Evolutionary conservation across 2,888 invertebrate genomes (phyloP).

Genomic region (Ligdia adustata): DNA sequence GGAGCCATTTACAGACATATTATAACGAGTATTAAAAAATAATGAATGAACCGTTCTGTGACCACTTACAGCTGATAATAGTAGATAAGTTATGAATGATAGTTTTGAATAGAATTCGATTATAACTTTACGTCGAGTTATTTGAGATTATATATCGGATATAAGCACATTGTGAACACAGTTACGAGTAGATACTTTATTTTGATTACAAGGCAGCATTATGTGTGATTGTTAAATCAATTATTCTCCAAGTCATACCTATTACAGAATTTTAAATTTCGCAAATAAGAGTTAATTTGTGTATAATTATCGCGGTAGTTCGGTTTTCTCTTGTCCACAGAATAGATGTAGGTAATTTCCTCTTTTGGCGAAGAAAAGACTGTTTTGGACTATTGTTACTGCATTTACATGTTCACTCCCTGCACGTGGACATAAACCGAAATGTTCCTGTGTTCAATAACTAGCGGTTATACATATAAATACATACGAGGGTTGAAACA

Average conservation of each 20-base stretch:
- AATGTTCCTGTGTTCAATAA: conserved; percentile 23
- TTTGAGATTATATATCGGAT: conserved; percentile 3
- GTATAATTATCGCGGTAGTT: too few relatives aligned
- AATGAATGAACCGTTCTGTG: conserved; percentile 31
- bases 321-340: too few relatives aligned
- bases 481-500: conserved; percentile 53
- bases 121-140: conserved; percentile 10
- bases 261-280: too few relatives aligned
- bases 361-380: too few relatives aligned
- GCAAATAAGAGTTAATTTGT: too few relatives aligned
- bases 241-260: too few relatives aligned
- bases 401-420: too few relatives aligned
- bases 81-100: conserved; percentile 31
- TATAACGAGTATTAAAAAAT: conserved; percentile 32
- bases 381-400: too few relatives aligned
- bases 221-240: too few relatives aligned
- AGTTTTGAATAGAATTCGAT: conserved; percentile 23
- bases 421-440: conserved; percentile 22
- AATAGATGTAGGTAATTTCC: too few relatives aligned
- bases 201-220: too few relatives aligned
- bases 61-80: conserved; percentile 22
- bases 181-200: too few relatives aligned
- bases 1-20: conserved; percentile 32
- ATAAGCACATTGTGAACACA: conserved; percentile 3
- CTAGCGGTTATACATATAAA: conserved; percentile 27